Evolutionary conservation across 53 echinoderm and acorn worm genomes (phyloP), one percentile per base, ranked within the genome.

Genomic region (Mesocentrotus franciscanus): DNA sequence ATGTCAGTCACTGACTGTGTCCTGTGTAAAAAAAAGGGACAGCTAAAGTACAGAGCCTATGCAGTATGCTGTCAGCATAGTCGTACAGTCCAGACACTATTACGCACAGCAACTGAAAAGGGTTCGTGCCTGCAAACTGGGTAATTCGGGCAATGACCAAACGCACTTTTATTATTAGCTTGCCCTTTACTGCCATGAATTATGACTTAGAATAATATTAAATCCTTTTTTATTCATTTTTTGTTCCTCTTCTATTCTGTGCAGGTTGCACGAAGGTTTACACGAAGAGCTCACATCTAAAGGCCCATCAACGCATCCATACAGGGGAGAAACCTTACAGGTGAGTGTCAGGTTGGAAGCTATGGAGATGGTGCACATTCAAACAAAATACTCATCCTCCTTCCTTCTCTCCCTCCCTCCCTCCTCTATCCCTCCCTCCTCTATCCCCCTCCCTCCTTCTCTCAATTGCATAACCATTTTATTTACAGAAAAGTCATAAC

Each of bases 251-350:
- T 81, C 17, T 81, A 36, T 81, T 81, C 33, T 36, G 12, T 90
- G n/a, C 93, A 98, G 98, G 98, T 60, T 98, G 98, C 92, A 97
- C 96, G 33, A 98, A 98, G 90, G 97, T 97, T 9, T 98, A 98
- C 96, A 98, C 98, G 64, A 98, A 98, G 84, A 97, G 97, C 90
- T 98, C 98, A 11, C 98, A 98, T 90, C 91, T 98, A 7, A 98
- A 98, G 70, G 98, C 98, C 29, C 98, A 98, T 61, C 97, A 98
- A 78, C 89, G 98, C 60, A 98, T 98, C 71, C 98, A 98, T 68
- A 98, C 98, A 22, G 98, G 98, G 3, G 98, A 98, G 93, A 98
- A 98, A 85, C 98, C 98, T 0, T 98, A 98, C 96, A 92, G 94
- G 94, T 94, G 34, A 83, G 90, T 60, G 62, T 22, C 24, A 68